These are phyloP conservation scores for Drosophila emarginata DNA, from an alignment of 2,888 invertebrate species.

Conservation along the genomic window DNA sequence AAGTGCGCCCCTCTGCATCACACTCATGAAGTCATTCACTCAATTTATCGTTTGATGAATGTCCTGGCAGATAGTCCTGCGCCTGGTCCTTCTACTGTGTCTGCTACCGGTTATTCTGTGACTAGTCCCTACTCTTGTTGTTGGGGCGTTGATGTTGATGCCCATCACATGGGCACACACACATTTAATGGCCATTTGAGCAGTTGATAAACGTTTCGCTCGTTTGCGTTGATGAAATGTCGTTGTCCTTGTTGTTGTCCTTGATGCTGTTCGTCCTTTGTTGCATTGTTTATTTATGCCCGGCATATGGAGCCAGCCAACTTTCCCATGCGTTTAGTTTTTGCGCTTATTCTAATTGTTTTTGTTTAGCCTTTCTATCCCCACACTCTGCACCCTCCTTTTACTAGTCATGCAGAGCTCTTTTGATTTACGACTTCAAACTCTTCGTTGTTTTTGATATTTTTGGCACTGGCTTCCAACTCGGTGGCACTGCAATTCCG, in stretches of 20 bases:
- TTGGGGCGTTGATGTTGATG: constrained; percentile 55
- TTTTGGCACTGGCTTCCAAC: constrained; percentile 8
- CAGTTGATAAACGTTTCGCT: constrained; percentile 82
- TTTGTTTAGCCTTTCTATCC: constrained; percentile 49
- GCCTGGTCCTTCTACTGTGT: constrained; percentile 28
- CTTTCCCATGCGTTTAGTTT: constrained; percentile 59
- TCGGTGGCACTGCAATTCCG: constrained; percentile 38
- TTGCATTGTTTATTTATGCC: constrained; percentile 75
- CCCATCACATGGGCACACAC: constrained; percentile 50
- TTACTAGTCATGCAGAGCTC: constrained; percentile 31
- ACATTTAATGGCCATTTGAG: constrained; percentile 83
- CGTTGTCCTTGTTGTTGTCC: constrained; percentile 46
- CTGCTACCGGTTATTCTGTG: constrained; percentile 27
- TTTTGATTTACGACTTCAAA: constrained; percentile 60
- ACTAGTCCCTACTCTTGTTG: constrained; percentile 25
- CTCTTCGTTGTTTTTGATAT: constrained; percentile 11
- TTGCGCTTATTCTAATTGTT: constrained; percentile 74
- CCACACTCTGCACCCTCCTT: not conserved
- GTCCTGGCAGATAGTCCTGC: constrained; percentile 75
- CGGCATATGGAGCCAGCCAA: constrained; percentile 62
- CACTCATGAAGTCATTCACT: constrained; percentile 82
- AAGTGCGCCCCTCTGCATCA: constrained; percentile 73
- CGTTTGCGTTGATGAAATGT: constrained; percentile 78
- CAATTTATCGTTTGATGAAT: constrained; percentile 82
- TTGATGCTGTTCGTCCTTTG: constrained; percentile 39